phyloP scores from a whole-genome alignment of 2,888 invertebrate species.

The Drosophila pseudotalamancana region DNA sequence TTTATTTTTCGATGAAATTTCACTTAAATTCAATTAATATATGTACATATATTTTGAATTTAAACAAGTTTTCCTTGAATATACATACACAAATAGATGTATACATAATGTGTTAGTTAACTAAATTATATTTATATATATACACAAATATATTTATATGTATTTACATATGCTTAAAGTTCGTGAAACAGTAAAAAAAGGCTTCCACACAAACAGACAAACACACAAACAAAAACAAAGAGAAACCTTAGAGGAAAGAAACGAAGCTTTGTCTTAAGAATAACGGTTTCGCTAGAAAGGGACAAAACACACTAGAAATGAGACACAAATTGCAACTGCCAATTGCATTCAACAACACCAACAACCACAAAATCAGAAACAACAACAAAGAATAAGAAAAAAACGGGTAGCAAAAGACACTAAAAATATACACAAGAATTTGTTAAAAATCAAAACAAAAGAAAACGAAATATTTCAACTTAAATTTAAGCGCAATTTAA shows the following conservation, averaged over 20 bases:
- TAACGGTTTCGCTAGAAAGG: slow-evolving; percentile 31
- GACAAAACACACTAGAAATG: slow-evolving; percentile 16
- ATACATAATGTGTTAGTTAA: slow-evolving; percentile 21
- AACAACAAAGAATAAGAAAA: slow-evolving; percentile 12
- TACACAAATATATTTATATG: slow-evolving; percentile 20
- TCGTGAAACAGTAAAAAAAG: slow-evolving; percentile 31
- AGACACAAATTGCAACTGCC: slow-evolving; percentile 65
- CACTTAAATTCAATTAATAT: not conserved
- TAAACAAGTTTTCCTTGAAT: slow-evolving; percentile 21
- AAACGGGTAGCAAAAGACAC: slow-evolving; percentile 46
- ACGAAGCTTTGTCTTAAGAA: slow-evolving; percentile 19
- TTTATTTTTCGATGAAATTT: slow-evolving; percentile 2
- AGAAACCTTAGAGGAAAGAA: slow-evolving; percentile 44
- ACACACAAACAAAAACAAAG: slow-evolving; percentile 12
- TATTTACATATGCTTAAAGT: slow-evolving; percentile 40
- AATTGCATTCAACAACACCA: slow-evolving; percentile 64
- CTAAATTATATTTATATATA: slow-evolving; percentile 6
- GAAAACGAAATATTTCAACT: slow-evolving; percentile 9
- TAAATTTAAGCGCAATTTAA: slow-evolving; percentile 46
- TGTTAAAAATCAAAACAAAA: slow-evolving; percentile 14
- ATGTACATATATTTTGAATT: slow-evolving; percentile 5
- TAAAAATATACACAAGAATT: slow-evolving; percentile 49
- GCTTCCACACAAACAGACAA: slow-evolving; percentile 43
- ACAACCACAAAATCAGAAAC: slow-evolving; percentile 17
- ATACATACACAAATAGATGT: slow-evolving; percentile 14